Evolutionary conservation across 2,797 vertebrate genomes (phyloP), one percentile per base, ranked within the genome.

Genomic region (Silurus aristotelis): DNA sequence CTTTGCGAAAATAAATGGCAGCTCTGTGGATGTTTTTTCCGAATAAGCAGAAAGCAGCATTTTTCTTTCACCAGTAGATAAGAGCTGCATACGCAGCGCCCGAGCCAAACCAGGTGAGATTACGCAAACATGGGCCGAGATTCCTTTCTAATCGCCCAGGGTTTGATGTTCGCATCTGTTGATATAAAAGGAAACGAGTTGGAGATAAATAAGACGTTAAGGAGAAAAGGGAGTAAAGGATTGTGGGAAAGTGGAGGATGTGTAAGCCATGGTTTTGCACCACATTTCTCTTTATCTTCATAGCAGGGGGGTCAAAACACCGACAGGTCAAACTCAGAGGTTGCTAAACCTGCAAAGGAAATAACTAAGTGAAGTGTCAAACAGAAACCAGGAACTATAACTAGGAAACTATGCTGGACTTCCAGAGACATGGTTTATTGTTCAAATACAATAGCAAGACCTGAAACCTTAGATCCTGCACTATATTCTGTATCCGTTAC

Each of bases 21-120:
- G 78, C 56, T 72, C 15, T 75, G 83, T 87, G 27, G 56, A 56
- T 43, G 56, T 46, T 60, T 73, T 79, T 66, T 72, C 76, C 75
- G 68, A 84, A 75, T 84, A 56, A 48, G 64, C 82, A 66, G 60
- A 46, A 48, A 22, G 67, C 13, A 5, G 58, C 70, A 52, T 52
- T 83, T 25, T 83, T 80, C 43, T 79, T 78, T 52, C 48, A 83
- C 79, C n/a, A 43, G 66, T 20, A 63, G 82, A 79, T 83, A 79
- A 79, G 66, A 56, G 20, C 20, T 72, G 81, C 10, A 6, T 78
- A 56, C 38, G 19, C n/a, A 38, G 58, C 77, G 63, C 43, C 15
- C 1, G 20, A 43, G 73, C 63, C n/a, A 58, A 31, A 56, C 46
- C 63, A 80, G 82, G 82, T 84, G 70, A 84, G 63, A 52, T 84